Conservation (phyloP, 1,140 invertebrate genomes). For the Aphaenogaster ashmeadi region DNA sequence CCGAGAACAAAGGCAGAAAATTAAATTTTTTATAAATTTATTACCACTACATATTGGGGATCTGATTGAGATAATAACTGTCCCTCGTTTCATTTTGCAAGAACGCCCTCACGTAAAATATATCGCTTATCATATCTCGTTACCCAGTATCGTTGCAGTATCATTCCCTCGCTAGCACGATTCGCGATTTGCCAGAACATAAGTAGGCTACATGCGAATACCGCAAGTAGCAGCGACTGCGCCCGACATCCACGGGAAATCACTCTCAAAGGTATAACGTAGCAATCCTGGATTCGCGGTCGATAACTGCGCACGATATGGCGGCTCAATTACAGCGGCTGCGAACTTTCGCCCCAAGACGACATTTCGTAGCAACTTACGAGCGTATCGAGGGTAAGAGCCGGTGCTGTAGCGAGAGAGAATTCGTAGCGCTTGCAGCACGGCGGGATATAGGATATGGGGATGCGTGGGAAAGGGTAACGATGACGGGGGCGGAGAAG, state of each 20-base stretch:
- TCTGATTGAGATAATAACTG: background rate
- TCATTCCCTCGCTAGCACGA: constrained; percentile 3
- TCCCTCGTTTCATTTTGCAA: background rate
- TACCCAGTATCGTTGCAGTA: background rate
- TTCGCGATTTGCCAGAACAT: constrained; percentile 17
- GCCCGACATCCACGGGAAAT: constrained; percentile 52
- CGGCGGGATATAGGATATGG: constrained; percentile 5
- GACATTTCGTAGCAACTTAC: constrained; percentile 43
- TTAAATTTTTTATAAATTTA: background rate
- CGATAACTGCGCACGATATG: constrained; percentile 54
- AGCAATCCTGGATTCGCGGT: constrained; percentile 49
- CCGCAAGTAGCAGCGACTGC: constrained; percentile 31
- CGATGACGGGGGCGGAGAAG: background rate
- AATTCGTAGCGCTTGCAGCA: constrained; percentile 37
- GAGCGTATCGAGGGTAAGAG: constrained; percentile 52
- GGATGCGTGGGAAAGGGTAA: background rate
- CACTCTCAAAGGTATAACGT: constrained; percentile 62
- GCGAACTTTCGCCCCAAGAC: constrained; percentile 56
- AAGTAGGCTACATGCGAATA: constrained; percentile 42
- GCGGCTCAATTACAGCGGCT: constrained; percentile 55
- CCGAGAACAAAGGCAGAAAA: background rate
- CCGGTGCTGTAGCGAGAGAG: constrained; percentile 30
- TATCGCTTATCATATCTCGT: constrained; percentile 8
- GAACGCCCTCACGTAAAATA: background rate
- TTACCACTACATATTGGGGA: background rate